These are phyloP conservation scores for Channa argus DNA, from an alignment of 2,113 vertebrate species.

Conservation along the genomic window DNA sequence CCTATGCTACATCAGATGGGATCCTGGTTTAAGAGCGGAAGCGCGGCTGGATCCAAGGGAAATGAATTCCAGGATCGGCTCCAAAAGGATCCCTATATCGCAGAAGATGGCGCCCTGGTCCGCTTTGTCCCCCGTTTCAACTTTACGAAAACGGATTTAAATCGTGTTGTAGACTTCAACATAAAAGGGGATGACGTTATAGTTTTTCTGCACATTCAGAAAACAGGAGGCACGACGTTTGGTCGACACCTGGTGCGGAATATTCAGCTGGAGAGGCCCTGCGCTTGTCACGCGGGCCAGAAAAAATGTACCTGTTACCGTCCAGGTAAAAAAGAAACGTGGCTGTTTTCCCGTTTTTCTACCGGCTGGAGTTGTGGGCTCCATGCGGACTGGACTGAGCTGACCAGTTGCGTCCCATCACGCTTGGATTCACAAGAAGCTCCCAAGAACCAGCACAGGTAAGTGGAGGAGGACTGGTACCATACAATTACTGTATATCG, in stretches of 20 bases:
- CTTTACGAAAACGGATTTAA: conserved; percentile 89
- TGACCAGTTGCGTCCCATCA: conserved; percentile 89
- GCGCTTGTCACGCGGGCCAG: conserved; percentile 94
- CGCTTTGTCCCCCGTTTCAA: conserved; percentile 92
- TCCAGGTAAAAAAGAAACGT: conserved; percentile 94
- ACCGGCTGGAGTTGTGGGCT: conserved; percentile 91
- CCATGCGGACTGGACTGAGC: conserved; percentile 89
- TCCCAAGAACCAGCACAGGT: conserved; percentile 86
- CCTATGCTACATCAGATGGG: conserved; percentile 87
- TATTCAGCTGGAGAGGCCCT: conserved; percentile 95
- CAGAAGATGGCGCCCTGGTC: conserved; percentile 90
- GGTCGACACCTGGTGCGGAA: conserved; percentile 93
- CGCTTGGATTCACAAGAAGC: conserved; percentile 87
- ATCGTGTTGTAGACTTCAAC: conserved; percentile 89
- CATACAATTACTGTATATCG: neutral
- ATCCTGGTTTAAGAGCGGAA: conserved; percentile 68
- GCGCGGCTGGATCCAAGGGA: conserved; percentile 38
- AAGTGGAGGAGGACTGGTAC: conserved; percentile 44
- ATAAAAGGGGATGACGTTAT: conserved; percentile 94
- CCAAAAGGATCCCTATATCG: conserved; percentile 89
- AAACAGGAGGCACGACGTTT: conserved; percentile 92
- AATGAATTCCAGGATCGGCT: conserved; percentile 35
- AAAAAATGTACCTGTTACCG: conserved; percentile 97
- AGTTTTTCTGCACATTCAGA: conserved; percentile 89
- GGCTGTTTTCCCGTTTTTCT: conserved; percentile 91